phyloP scores from a whole-genome alignment of 2,113 vertebrate genomes.

The Rhea americana region DNA sequence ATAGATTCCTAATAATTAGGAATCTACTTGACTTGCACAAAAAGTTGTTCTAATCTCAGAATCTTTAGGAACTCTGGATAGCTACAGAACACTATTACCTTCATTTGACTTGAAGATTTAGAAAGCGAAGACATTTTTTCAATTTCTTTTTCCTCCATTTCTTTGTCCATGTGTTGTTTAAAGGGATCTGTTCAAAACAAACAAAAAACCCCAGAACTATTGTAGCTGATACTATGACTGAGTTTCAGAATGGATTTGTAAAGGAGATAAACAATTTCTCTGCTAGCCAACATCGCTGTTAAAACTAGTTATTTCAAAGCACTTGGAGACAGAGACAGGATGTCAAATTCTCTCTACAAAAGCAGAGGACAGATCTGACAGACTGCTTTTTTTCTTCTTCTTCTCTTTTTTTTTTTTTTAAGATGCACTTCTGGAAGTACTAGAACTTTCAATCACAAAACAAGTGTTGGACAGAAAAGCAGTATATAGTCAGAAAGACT shows the following conservation, averaged over 20 bases:
- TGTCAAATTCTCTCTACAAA: constrained; percentile 27
- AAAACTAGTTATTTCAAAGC: constrained; percentile 36
- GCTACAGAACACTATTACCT: constrained; percentile 73
- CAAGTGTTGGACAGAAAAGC: constrained; percentile 14
- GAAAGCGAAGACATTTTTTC: constrained; percentile 71
- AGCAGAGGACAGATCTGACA: constrained; percentile 55
- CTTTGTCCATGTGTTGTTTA: constrained; percentile 82
- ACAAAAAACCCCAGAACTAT: not conserved
- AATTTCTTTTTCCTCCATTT: constrained; percentile 87
- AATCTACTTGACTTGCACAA: not conserved
- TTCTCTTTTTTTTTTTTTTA: not conserved
- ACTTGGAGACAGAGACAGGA: constrained; percentile 32
- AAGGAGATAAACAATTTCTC: not conserved
- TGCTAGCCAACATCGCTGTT: not conserved
- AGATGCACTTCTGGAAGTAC: constrained; percentile 16
- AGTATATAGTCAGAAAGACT: not conserved
- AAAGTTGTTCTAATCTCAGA: not conserved
- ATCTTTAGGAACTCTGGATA: not conserved
- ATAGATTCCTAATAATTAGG: not conserved
- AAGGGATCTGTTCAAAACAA: constrained; percentile 82
- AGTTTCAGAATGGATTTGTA: constrained; percentile 22
- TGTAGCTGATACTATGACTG: not conserved
- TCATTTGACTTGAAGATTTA: constrained; percentile 78
- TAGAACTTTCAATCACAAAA: constrained; percentile 32
- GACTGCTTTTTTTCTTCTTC: not conserved